Conservation (phyloP, 2,113 vertebrate genomes). For the Ictidomys tridecemlineatus region DNA sequence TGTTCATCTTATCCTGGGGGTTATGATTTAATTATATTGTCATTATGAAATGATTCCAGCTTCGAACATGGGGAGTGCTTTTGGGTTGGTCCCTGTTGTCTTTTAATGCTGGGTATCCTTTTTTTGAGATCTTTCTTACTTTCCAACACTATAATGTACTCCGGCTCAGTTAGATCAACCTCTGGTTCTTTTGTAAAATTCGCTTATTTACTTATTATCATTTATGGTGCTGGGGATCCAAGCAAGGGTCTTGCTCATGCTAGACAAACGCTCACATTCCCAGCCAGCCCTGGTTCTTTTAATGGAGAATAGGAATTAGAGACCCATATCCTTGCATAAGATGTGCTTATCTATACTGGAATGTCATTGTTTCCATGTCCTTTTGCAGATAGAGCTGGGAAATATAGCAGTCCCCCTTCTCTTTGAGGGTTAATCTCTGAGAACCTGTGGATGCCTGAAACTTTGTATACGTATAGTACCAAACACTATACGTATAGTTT, state of each 20-base stretch:
- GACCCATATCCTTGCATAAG: neutral
- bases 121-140: neutral
- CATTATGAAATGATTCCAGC: neutral
- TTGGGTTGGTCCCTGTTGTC: neutral
- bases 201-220: neutral
- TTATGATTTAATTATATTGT: neutral
- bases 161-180: neutral
- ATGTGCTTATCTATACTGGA: neutral
- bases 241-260: neutral
- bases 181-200: too few relatives aligned
- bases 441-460: neutral
- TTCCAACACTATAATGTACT: neutral
- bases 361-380: neutral
- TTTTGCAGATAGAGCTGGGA: neutral
- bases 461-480: neutral
- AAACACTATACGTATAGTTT: neutral
- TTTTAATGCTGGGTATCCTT: neutral
- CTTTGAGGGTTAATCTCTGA: neutral
- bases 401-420: neutral
- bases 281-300: neutral
- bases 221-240: neutral
- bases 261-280: too few relatives aligned
- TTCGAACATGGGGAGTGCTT: neutral
- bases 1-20: neutral
- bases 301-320: neutral